These are phyloP conservation scores for Habroteleia sp. DNA, from an alignment of 2,888 invertebrate genomes.

Conservation along the genomic window DNA sequence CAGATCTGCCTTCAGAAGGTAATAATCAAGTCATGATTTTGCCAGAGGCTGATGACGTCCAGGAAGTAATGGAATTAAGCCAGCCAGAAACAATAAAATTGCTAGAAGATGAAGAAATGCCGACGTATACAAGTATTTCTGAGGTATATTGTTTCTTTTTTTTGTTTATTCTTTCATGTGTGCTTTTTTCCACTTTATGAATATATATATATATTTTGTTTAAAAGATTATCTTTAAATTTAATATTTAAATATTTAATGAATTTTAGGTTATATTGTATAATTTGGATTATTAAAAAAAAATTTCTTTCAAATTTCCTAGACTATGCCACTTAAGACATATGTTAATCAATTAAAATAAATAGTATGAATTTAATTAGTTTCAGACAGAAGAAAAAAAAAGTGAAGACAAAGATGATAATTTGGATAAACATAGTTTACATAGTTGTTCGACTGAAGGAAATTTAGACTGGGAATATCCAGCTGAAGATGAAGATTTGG, in stretches of 20 bases:
- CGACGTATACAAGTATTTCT: slow-evolving; percentile 38
- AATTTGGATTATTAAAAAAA: no score
- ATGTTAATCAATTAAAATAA: no score
- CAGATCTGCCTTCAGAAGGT: neutral
- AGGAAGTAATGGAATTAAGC: slow-evolving; percentile 8
- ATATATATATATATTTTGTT: no score
- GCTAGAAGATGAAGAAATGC: slow-evolving; percentile 45
- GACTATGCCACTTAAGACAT: no score
- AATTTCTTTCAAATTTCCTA: no score
- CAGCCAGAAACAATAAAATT: slow-evolving; percentile 7
- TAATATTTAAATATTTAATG: no score
- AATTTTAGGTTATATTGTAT: neutral
- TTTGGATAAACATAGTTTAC: slow-evolving; percentile 6
- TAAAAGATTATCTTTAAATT: no score
- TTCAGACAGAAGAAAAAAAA: neutral
- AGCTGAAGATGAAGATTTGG: neutral
- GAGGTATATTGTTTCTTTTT: slow-evolving; percentile 22
- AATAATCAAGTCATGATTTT: neutral
- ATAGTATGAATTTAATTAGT: no score
- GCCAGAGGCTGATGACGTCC: slow-evolving; percentile 7
- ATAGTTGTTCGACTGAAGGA: slow-evolving; percentile 2
- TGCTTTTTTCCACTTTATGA: no score
- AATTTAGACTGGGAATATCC: neutral
- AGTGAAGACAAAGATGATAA: neutral
- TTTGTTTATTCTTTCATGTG: neutral